Evolutionary conservation across 1,140 invertebrate species (phyloP), one percentile per base, ranked within the genome.

Genomic region (Drosophila ercepeae): DNA sequence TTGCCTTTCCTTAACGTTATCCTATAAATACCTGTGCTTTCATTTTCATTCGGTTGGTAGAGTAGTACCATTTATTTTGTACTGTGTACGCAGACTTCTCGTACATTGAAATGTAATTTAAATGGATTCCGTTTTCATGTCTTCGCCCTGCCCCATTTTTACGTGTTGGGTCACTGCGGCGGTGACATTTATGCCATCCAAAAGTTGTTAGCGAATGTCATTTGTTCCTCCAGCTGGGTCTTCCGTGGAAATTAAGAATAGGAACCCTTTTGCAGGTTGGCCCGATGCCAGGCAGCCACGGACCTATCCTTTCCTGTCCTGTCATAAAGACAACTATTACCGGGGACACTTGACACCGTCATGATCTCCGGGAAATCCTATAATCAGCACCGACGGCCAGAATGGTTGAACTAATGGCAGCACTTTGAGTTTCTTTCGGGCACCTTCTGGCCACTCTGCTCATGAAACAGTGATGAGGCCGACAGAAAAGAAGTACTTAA

Each of bases 391-490:
- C 59, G 23, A 48, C 60, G 36, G 36, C 8, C 19, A 8, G 16
- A 42, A 42, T 18, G 42, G 57, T 14, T 32, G 29, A 39, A 61
- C 60, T 61, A 64, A 64, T 64, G 57, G 60, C 42, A 48, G 60
- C 57, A 48, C 60, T 64, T 64, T 39, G 29, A 16, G 23, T 14
- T 25, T 23, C 13, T 44, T 14, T 9, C n/a, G 39, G 27, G 55
- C 27, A 60, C 60, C 60, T 64, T 64, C 55, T 64, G 60, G 18
- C 27, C 41, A 36, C 36, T n/a, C n/a, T n/a, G n/a, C n/a, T 55
- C 65, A 69, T 69, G 42, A 71, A 71, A 71, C 23, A 60, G 54
- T 73, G 69, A 72, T 73, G 69, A 53, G 68, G 13, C 50, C 11
- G 41, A 21, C 64, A 32, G 19, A 63, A 45, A 55, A 57, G 42